Evolutionary conservation across 2,113 vertebrate genomes (phyloP).

Genomic region (Alaudala cheleensis): DNA sequence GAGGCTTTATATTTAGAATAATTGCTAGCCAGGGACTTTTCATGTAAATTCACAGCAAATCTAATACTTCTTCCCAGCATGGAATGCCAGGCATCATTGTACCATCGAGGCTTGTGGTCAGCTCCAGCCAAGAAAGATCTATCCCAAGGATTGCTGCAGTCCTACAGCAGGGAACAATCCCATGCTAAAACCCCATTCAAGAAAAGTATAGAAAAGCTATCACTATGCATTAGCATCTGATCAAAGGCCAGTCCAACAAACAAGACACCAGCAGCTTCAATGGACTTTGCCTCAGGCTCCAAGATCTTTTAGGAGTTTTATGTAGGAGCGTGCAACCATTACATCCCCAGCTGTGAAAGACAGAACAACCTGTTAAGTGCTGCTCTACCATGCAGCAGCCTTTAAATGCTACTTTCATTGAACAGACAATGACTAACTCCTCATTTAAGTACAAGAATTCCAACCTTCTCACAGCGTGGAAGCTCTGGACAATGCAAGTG

Average conservation of each 20-base stretch:
- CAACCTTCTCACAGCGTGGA: background rate
- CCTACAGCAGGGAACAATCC: background rate
- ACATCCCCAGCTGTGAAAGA: constrained; percentile 22
- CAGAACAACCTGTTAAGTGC: background rate
- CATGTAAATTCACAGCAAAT: background rate
- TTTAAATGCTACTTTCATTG: constrained; percentile 6
- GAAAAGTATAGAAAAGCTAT: constrained; percentile 11
- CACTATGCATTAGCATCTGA: background rate
- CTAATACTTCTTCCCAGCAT: background rate
- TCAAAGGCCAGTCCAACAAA: constrained; percentile 17
- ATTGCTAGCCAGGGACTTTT: background rate
- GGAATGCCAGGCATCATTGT: background rate
- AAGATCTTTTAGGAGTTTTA: constrained; percentile 39
- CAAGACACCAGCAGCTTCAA: constrained; percentile 13
- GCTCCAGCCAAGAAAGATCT: background rate
- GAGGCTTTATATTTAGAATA: constrained; percentile 2
- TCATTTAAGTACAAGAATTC: background rate
- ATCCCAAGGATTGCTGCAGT: background rate
- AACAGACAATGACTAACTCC: background rate
- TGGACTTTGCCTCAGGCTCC: constrained; percentile 21
- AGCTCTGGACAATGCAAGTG: background rate
- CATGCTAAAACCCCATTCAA: background rate
- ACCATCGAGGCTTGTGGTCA: background rate
- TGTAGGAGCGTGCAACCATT: constrained; percentile 8
- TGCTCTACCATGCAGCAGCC: background rate